Percentiles rank a stretch among this genome's conserved stretches.
phyloP scores from a whole-genome alignment of 2,113 vertebrate genomes.

The Colinus virginianus region DNA sequence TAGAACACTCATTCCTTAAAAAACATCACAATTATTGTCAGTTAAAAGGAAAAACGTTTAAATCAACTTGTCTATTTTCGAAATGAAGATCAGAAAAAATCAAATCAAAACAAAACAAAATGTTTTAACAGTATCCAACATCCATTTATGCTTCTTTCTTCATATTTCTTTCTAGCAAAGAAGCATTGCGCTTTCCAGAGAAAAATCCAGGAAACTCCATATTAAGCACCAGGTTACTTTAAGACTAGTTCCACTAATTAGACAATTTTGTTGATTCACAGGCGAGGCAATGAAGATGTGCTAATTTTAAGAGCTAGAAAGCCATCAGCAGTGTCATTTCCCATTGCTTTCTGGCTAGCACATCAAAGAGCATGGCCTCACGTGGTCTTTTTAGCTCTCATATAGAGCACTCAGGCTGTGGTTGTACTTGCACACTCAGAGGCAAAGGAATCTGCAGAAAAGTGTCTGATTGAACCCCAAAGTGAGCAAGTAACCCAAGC shows the following conservation, averaged over 20 bases:
- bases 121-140: slow-evolving; percentile 13
- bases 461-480: background rate
- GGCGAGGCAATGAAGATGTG: background rate
- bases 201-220: background rate
- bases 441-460: background rate
- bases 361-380: accelerated
- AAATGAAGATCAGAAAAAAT: slow-evolving; percentile 46
- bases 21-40: background rate
- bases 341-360: background rate
- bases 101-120: slow-evolving; percentile 40
- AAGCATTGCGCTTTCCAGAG: background rate
- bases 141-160: slow-evolving; percentile 21
- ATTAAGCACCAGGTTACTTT: background rate
- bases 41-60: slow-evolving; percentile 49
- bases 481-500: background rate
- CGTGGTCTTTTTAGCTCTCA: background rate
- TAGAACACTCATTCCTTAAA: slow-evolving; percentile 16
- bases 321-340: background rate
- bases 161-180: background rate
- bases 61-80: slow-evolving; percentile 60
- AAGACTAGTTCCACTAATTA: background rate
- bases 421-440: background rate
- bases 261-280: background rate
- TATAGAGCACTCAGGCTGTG: background rate
- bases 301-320: background rate